Percentiles rank a stretch among this genome's conserved stretches.
Evolutionary conservation across 1,140 invertebrate species (phyloP).

Genomic region (Drosophila sucinea): DNA sequence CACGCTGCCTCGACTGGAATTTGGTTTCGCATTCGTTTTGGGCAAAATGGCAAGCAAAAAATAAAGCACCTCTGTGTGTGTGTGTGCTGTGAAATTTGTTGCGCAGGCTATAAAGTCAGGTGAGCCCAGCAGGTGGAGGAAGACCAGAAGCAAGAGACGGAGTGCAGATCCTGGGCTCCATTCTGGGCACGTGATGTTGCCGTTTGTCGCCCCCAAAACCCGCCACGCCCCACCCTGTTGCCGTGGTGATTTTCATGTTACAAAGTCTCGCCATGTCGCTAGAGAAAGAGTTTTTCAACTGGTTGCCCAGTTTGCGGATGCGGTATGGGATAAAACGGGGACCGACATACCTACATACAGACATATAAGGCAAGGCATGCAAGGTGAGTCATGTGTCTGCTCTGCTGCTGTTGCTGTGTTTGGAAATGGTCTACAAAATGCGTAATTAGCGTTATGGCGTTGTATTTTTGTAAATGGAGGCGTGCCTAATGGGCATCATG

Average conservation of each 20-base stretch:
- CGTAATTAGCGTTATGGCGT: slow-evolving; percentile 75
- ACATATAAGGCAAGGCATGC: slow-evolving; percentile 1
- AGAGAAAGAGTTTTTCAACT: slow-evolving; percentile 48
- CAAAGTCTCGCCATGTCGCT: slow-evolving; percentile 55
- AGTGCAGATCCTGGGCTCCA: slow-evolving; percentile 40
- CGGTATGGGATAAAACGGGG: background rate
- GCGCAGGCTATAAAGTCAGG: slow-evolving; percentile 73
- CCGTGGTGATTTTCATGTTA: slow-evolving; percentile 78
- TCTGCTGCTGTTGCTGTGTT: slow-evolving; percentile 43
- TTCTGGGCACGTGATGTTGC: slow-evolving; percentile 71
- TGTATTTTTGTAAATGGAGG: slow-evolving; percentile 49
- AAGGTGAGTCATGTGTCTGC: slow-evolving; percentile 54
- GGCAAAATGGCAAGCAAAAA: slow-evolving; percentile 52
- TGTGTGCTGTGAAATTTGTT: slow-evolving; percentile 62
- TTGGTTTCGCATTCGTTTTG: slow-evolving; percentile 75
- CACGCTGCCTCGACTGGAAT: slow-evolving; percentile 61
- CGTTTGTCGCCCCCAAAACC: slow-evolving; percentile 44
- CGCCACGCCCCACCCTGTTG: slow-evolving; percentile 21
- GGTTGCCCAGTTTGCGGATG: slow-evolving; percentile 14
- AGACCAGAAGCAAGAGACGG: background rate
- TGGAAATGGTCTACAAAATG: slow-evolving; percentile 75
- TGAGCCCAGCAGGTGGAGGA: slow-evolving; percentile 18
- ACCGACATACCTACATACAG: too few species aligned
- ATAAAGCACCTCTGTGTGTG: slow-evolving; percentile 25
- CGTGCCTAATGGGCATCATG: slow-evolving; percentile 48